Evolutionary conservation across 2,888 invertebrate genomes (phyloP).

Genomic region (Drosophila sordidula): DNA sequence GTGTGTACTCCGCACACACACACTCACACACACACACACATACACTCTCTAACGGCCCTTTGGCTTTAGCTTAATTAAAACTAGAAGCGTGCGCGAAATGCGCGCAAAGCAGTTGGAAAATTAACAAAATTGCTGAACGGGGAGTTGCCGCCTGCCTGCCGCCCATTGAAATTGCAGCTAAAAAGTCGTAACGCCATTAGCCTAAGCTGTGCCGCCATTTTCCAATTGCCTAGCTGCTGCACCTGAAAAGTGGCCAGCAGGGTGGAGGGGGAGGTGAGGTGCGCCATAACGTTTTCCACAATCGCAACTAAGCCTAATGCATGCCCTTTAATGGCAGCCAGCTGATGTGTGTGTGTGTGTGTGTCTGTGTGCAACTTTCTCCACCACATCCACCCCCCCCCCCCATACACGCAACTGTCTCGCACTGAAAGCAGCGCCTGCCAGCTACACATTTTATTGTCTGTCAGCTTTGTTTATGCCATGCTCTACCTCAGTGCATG

Average conservation of each 20-base stretch:
- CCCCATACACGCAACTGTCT: constrained; percentile 4
- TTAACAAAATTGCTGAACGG: constrained; percentile 66
- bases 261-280: constrained; percentile 4
- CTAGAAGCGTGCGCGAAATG: constrained; percentile 64
- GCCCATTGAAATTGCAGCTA: constrained; percentile 42
- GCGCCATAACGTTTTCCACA: constrained; percentile 42
- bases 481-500: neutral
- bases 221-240: constrained; percentile 19
- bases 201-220: constrained; percentile 27
- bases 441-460: constrained; percentile 24
- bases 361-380: constrained; percentile 1
- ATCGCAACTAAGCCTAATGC: constrained; percentile 57
- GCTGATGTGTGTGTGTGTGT: constrained; percentile 12
- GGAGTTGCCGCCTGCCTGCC: neutral
- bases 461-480: constrained; percentile 25
- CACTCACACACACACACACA: neutral
- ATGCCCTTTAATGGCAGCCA: constrained; percentile 32
- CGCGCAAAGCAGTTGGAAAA: constrained; percentile 71
- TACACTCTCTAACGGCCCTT: constrained; percentile 34
- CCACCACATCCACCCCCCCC: neutral
- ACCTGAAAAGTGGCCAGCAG: constrained; percentile 25
- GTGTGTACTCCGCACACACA: constrained; percentile 5
- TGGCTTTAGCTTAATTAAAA: constrained; percentile 73
- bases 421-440: constrained; percentile 6
- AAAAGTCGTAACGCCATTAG: constrained; percentile 43